Evolutionary conservation across 2,113 vertebrate genomes (phyloP), one percentile per base, ranked within the genome.

Genomic region (Lophura nycthemera): DNA sequence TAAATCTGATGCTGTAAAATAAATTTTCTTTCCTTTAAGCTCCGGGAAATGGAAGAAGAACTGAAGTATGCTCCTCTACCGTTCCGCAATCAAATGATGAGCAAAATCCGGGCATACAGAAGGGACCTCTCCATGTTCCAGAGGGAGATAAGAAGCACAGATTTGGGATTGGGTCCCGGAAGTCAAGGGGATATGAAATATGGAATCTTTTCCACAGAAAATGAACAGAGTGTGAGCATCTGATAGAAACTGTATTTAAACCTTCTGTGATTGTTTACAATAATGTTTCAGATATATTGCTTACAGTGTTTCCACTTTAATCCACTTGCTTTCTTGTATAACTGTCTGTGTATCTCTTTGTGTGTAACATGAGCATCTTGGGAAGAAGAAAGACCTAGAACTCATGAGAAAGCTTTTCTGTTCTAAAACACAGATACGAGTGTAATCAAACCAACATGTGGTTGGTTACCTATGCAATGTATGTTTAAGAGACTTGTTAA

Each of bases 1-100:
- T 8, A 29, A 59, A 30, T 91, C 3, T 47, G 19, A 2, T 78
- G 12, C 65, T 86, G 65, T 83, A 50, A 75, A 60, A 74, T 89
- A 34, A 8, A 0, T 65, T 65, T 88, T 95, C 66, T 96, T 66
- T 32, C 12, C 2, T 96, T 95, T 50, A 27, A 99, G 99, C 96
- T 99, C 70, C 97, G 97, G 88, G 99, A 98, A 59, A 99, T 99
- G 99, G 99, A 99, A 65, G 98, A 98, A 64, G 99, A 99, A 88
- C 93, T 99, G 88, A 98, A 98, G 13, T 96, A 95, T 0, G 99
- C 99, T 30, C 99, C 99, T 1, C 42, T 97, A 5, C 96, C 98
- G 36, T 99, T 98, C 96, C 97, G 98, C 63, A 99, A 98, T 79
- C 94, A 98, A 34, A 99, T 99, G 99, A 97, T 97, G 79, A 98